A percentile compares a stretch with the other conserved stretches of the same genome.
Conservation (phyloP, 2,113 vertebrate species). For the Motacilla alba region DNA sequence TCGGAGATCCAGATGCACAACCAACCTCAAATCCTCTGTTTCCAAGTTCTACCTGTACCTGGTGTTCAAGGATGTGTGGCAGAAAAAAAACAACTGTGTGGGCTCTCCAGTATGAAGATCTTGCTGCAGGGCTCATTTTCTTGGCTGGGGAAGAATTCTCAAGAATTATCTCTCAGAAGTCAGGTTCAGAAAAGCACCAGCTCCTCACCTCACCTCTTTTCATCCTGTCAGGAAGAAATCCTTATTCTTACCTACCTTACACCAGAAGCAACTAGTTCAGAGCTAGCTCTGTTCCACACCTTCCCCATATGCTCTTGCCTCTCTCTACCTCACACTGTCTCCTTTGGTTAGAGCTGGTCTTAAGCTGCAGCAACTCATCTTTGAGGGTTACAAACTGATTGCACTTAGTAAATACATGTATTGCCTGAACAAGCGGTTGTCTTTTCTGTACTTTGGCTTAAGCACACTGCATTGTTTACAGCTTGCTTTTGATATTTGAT, state of each 20-base stretch:
- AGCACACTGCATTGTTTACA: background rate
- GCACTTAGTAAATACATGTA: background rate
- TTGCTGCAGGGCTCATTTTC: background rate
- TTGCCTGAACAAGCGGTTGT: background rate
- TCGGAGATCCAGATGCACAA: background rate
- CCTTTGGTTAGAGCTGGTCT: background rate
- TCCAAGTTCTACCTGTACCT: background rate
- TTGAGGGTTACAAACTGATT: background rate
- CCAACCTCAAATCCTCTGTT: background rate
- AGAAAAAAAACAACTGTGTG: background rate
- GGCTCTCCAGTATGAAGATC: background rate
- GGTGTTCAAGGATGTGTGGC: background rate
- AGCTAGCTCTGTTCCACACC: background rate
- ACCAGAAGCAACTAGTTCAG: background rate
- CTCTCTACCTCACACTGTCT: background rate
- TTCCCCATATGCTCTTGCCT: background rate
- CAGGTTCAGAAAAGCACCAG: background rate
- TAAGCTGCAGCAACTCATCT: background rate
- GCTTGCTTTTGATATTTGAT: rapidly evolving
- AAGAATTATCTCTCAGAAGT: background rate
- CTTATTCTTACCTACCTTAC: background rate
- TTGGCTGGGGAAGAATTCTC: background rate
- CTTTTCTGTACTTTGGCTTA: background rate
- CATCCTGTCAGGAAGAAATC: background rate
- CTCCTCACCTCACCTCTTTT: background rate